Evolutionary conservation across 2,797 vertebrate genomes (phyloP).

Genomic region (Manis javanica): DNA sequence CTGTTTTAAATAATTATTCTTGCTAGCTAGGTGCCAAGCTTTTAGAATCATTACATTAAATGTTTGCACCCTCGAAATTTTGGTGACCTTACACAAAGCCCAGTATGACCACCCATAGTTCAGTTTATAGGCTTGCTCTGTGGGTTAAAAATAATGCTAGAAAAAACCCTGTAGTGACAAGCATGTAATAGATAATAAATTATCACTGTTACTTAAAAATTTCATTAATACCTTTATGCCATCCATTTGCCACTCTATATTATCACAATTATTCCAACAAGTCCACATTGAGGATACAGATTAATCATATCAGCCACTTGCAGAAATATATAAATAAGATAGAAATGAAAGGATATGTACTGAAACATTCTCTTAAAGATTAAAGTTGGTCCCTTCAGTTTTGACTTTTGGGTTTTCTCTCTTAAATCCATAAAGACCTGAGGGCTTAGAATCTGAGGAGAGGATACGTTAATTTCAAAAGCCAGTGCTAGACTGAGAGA

Average conservation of each 20-base stretch:
- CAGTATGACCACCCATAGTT: not conserved
- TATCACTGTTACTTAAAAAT: not conserved
- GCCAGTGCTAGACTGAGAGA: not conserved
- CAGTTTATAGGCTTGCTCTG: not conserved
- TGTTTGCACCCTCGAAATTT: conserved; percentile 62
- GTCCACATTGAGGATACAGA: not conserved
- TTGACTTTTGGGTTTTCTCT: conserved; percentile 25
- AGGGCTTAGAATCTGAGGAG: not conserved
- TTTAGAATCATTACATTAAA: conserved; percentile 60
- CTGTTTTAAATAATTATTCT: conserved; percentile 76
- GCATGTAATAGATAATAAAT: not conserved
- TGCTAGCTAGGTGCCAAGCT: conserved; percentile 73
- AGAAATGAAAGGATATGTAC: not conserved
- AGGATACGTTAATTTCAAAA: not conserved
- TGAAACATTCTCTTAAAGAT: conserved; percentile 38
- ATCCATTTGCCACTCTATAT: not conserved
- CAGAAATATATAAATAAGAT: not conserved
- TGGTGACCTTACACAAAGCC: conserved; percentile 53
- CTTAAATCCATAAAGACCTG: conserved; percentile 4
- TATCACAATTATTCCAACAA: conserved; percentile 7
- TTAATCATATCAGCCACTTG: not conserved
- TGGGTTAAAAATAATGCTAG: conserved; percentile 52
- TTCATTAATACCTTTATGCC: conserved; percentile 17
- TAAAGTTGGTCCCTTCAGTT: not conserved
- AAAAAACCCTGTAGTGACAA: not conserved